phyloP scores from a whole-genome alignment of 2,113 vertebrate genomes.

The Heterochromis multidens region DNA sequence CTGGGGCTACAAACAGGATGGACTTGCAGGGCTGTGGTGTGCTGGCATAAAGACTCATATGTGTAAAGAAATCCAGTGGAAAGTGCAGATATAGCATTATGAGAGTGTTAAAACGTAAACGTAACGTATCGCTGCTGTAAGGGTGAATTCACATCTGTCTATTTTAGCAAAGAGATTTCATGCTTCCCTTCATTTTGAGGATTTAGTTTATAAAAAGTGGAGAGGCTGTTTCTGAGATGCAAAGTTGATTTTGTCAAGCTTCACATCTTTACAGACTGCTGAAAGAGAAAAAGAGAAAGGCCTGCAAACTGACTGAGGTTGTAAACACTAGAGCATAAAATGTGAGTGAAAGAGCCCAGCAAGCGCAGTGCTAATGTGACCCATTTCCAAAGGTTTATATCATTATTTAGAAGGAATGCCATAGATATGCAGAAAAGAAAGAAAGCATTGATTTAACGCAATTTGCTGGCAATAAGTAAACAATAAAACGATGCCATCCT shows the following conservation, averaged over 20 bases:
- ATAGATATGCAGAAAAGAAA: background rate
- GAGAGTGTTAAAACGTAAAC: too few relatives aligned
- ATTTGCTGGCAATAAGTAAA: background rate
- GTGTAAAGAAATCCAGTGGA: too few relatives aligned
- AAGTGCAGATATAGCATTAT: too few relatives aligned
- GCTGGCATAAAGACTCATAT: background rate
- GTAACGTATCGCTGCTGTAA: background rate
- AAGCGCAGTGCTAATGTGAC: background rate
- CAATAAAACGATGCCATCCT: rapidly evolving
- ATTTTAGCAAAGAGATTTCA: background rate
- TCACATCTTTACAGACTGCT: too few relatives aligned
- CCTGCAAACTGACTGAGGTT: too few relatives aligned
- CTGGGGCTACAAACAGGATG: background rate
- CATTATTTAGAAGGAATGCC: background rate
- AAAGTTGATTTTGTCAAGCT: too few relatives aligned
- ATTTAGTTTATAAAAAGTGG: background rate
- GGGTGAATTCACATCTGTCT: background rate
- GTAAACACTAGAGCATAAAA: too few relatives aligned
- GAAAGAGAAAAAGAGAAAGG: too few relatives aligned
- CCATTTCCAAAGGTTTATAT: background rate
- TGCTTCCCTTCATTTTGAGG: rapidly evolving
- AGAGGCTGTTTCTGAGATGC: background rate
- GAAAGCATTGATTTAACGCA: background rate
- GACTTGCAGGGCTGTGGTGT: background rate
- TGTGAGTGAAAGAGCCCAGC: too few relatives aligned